These are phyloP conservation scores for Desmodus rotundus DNA, from an alignment of 2,113 vertebrate species.

Conservation along the genomic window DNA sequence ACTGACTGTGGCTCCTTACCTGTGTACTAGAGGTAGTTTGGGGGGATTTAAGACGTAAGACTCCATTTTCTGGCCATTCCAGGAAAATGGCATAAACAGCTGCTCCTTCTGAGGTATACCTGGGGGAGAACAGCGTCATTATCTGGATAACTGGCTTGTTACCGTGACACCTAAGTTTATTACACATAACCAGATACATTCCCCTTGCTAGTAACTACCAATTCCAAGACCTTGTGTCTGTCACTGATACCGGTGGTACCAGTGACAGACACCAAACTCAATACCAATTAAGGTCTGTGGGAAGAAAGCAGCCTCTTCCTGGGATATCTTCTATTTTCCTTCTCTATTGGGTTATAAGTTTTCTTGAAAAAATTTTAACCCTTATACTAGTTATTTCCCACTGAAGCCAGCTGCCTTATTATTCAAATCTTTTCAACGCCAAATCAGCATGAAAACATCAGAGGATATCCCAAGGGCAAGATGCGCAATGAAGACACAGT, in stretches of 20 bases:
- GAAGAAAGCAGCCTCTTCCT: neutral
- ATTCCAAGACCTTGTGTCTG: neutral
- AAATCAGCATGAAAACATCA: neutral
- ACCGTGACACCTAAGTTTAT: neutral
- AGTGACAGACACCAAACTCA: neutral
- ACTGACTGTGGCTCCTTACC: slow-evolving; percentile 73
- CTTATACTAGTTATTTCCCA: neutral
- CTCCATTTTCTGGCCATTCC: slow-evolving; percentile 75
- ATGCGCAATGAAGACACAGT: neutral
- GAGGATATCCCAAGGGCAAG: neutral
- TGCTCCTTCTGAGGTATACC: slow-evolving; percentile 84
- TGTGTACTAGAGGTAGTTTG: slow-evolving; percentile 66
- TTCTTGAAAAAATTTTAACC: neutral
- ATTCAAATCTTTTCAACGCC: neutral
- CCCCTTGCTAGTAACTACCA: neutral
- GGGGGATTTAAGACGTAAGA: slow-evolving; percentile 78
- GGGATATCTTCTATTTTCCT: neutral
- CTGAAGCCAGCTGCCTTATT: neutral
- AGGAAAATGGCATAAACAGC: slow-evolving; percentile 84
- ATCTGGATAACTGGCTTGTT: neutral
- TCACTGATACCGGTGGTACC: neutral
- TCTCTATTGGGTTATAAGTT: neutral
- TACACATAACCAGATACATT: neutral
- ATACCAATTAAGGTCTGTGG: neutral
- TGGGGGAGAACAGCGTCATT: slow-evolving; percentile 49